Evolutionary conservation across 2,888 invertebrate species (phyloP).

Genomic region (Trachelus stipa): DNA sequence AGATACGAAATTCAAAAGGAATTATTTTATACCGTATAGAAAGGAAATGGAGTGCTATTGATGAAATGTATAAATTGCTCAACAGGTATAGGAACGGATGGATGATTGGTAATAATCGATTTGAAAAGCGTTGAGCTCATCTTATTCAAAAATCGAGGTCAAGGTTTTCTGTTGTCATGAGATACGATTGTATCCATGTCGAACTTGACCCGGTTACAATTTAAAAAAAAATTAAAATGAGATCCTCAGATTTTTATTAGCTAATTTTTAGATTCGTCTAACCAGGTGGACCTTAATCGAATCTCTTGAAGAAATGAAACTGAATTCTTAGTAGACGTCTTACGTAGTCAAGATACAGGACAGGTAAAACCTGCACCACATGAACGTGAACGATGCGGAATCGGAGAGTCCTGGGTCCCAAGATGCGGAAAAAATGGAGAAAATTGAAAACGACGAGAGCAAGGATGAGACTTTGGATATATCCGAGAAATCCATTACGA

Average conservation of each 20-base stretch:
- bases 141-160: neutral
- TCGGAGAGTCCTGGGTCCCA: conserved; percentile 30
- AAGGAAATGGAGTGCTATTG: neutral
- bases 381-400: conserved; percentile 48
- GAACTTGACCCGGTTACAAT: neutral
- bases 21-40: neutral
- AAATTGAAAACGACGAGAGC: conserved; percentile 27
- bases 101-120: neutral
- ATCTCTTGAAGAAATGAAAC: neutral
- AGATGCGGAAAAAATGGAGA: conserved; percentile 31
- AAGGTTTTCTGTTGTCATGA: neutral
- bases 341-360: neutral
- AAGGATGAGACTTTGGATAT: conserved; percentile 6
- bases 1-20: neutral
- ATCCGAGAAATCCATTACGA: neutral
- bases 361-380: conserved; percentile 34
- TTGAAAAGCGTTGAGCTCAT: neutral
- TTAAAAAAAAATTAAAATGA: neutral
- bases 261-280: neutral
- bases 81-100: neutral
- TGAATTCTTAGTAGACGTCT: neutral
- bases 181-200: neutral
- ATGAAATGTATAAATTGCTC: neutral
- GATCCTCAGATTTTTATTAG: neutral
- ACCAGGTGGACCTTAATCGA: neutral